Evolutionary conservation across 2,113 vertebrate genomes (phyloP).

Genomic region (Helogale parvula): DNA sequence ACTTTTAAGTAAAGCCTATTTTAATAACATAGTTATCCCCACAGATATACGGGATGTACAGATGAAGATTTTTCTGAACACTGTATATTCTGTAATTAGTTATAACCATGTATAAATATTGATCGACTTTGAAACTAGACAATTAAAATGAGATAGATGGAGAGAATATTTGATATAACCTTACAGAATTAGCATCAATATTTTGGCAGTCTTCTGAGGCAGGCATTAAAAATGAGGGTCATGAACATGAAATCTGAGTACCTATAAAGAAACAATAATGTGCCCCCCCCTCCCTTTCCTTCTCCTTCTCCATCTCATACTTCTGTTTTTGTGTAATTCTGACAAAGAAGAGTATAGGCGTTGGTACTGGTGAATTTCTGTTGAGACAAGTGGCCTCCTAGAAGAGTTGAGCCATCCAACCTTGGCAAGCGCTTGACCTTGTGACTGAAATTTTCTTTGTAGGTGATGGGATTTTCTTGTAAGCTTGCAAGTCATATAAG

Average conservation of each 20-base stretch:
- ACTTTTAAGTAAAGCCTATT: conserved; percentile 29
- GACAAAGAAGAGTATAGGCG: background rate
- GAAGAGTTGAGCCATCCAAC: background rate
- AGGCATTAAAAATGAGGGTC: background rate
- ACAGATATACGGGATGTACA: background rate
- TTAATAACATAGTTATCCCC: background rate
- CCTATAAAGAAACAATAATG: background rate
- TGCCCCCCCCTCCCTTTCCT: background rate
- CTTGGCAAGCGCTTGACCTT: background rate
- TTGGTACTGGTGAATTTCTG: background rate
- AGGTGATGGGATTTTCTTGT: background rate
- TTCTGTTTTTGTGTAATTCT: background rate
- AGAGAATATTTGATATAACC: background rate
- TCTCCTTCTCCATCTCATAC: background rate
- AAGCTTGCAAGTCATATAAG: background rate
- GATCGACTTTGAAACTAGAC: background rate
- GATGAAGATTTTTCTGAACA: background rate
- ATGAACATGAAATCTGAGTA: background rate
- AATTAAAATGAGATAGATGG: background rate
- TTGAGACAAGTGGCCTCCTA: background rate
- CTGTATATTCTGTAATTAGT: background rate
- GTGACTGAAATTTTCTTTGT: background rate
- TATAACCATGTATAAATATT: background rate
- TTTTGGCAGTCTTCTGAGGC: background rate
- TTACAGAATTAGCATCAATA: background rate